phyloP scores from a whole-genome alignment of 2,797 vertebrate genomes.

The Ctenochaetus hawaiiensis region DNA sequence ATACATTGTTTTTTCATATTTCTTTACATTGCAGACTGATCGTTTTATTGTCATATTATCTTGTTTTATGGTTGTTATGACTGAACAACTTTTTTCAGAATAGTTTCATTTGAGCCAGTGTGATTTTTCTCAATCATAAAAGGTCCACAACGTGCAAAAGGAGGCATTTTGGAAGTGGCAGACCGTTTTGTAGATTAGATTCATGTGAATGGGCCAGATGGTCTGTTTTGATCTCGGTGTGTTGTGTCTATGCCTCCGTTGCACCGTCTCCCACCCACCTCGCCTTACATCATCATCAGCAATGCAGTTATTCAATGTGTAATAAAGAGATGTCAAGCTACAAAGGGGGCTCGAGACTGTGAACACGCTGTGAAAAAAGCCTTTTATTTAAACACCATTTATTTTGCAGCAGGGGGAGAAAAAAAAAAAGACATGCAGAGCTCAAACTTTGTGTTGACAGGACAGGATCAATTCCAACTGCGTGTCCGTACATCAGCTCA shows the following conservation, averaged over 20 bases:
- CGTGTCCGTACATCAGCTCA: constrained; percentile 73
- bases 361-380: constrained; percentile 33
- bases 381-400: constrained; percentile 55
- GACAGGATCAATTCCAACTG: constrained; percentile 79
- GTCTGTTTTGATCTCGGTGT: constrained; percentile 56
- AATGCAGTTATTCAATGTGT: constrained; percentile 33
- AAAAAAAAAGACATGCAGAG: constrained; percentile 50
- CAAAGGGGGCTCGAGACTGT: constrained; percentile 32
- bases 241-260: constrained; percentile 39
- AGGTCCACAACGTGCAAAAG: constrained; percentile 15
- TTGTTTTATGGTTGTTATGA: constrained; percentile 50
- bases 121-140: constrained; percentile 37
- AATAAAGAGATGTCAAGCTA: constrained; percentile 54
- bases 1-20: constrained; percentile 48
- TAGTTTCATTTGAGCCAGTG: constrained; percentile 45
- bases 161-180: constrained; percentile 31
- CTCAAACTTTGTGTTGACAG: constrained; percentile 79
- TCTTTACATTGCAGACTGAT: constrained; percentile 46
- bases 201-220: constrained; percentile 58
- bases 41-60: constrained; percentile 59
- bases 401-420: constrained; percentile 37
- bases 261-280: constrained; percentile 43
- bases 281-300: constrained; percentile 50
- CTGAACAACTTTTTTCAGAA: constrained; percentile 42
- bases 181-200: constrained; percentile 40